Evolutionary conservation across 1,140 invertebrate species (phyloP).

Genomic region (Oscheius sp.): DNA sequence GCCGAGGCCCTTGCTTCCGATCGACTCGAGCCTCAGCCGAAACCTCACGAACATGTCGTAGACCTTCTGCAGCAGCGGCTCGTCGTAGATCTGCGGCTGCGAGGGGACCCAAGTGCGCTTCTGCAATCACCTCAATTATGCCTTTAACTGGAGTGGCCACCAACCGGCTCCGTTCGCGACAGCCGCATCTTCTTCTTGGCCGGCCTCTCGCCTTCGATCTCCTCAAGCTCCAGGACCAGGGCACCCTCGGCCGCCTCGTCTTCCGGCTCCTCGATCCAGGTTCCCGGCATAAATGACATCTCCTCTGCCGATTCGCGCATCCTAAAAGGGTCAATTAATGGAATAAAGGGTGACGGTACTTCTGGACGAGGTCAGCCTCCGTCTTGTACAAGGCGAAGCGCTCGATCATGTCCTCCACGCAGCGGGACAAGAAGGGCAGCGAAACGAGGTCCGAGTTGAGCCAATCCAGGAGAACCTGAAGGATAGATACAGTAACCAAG

Average conservation of each 20-base stretch:
- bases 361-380: not conserved
- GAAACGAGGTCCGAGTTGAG: not conserved
- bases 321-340: not conserved
- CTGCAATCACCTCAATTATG: not conserved
- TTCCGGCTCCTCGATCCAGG: not conserved
- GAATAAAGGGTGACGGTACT: no score
- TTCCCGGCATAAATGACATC: constrained; percentile 1
- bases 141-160: no score
- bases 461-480: not conserved
- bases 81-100: not conserved
- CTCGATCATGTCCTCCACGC: not conserved
- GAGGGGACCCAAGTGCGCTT: not conserved
- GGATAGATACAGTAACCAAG: not conserved
- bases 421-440: not conserved
- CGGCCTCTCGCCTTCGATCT: not conserved
- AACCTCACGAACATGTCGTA: not conserved
- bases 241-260: not conserved
- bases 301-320: not conserved
- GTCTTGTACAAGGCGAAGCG: not conserved
- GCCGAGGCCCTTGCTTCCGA: not conserved
- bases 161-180: not conserved
- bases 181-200: not conserved
- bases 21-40: not conserved
- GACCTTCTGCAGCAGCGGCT: not conserved
- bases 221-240: not conserved